Percentiles rank a stretch among this genome's conserved stretches.
These are phyloP conservation scores for Epinotia bilunana DNA, from an alignment of 2,888 invertebrate species.

Conservation along the genomic window DNA sequence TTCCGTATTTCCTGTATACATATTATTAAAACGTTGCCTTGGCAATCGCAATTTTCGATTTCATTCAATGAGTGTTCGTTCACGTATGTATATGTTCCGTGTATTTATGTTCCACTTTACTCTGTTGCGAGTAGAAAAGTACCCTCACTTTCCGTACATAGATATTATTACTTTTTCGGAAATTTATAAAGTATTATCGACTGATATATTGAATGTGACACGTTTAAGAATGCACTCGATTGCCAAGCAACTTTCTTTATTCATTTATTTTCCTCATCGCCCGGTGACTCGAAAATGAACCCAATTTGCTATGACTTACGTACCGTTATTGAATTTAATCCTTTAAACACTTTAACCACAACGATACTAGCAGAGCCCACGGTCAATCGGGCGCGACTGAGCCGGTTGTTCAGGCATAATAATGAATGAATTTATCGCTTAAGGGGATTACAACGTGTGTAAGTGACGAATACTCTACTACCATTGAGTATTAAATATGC, in stretches of 20 bases:
- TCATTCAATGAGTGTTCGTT: no score
- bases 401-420: slow-evolving; percentile 17
- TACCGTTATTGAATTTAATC: slow-evolving; percentile 17
- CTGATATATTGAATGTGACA: not conserved
- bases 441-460: slow-evolving; percentile 25
- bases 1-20: no score
- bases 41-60: no score
- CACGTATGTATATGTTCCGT: no score
- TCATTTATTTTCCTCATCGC: slow-evolving; percentile 10
- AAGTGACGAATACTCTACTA: not conserved
- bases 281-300: not conserved
- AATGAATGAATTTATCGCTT: slow-evolving; percentile 37
- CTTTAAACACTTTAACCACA: slow-evolving; percentile 22
- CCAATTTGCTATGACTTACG: not conserved
- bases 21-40: no score
- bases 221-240: not conserved
- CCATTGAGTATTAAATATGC: not conserved
- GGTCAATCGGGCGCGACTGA: slow-evolving; percentile 32
- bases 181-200: not conserved
- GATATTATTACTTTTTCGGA: no score
- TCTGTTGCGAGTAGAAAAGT: no score
- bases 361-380: slow-evolving; percentile 30
- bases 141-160: no score
- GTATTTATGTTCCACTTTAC: no score
- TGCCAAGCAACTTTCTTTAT: slow-evolving; percentile 16